phyloP scores from a whole-genome alignment of 2,113 vertebrate species.

The Centropus unirufus region DNA sequence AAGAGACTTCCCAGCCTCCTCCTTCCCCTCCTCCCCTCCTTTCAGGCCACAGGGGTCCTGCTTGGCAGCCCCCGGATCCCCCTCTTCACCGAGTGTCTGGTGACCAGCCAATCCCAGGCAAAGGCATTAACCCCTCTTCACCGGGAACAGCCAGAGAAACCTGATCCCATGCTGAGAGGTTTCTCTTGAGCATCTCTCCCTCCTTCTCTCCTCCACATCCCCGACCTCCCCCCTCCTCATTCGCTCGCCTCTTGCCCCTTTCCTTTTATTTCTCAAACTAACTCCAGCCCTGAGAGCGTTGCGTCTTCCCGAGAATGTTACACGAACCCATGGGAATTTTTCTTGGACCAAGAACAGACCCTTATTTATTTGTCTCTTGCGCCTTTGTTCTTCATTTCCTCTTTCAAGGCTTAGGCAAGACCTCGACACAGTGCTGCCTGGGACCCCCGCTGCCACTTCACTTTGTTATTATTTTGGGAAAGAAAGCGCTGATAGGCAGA shows the following conservation, averaged over 20 bases:
- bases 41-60: constrained; percentile 67
- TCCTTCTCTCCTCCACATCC: not conserved
- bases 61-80: constrained; percentile 53
- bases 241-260: not conserved
- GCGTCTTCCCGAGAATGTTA: not conserved
- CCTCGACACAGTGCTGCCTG: constrained; percentile 4
- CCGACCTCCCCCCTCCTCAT: not conserved
- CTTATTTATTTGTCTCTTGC: constrained; percentile 68
- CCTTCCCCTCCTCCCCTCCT: constrained; percentile 46
- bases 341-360: constrained; percentile 55
- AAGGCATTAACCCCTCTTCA: constrained; percentile 49
- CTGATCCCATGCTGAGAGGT: constrained; percentile 36
- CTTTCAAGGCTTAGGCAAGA: constrained; percentile 56
- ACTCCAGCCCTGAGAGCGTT: constrained; percentile 9
- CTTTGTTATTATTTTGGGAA: constrained; percentile 41
- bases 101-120: constrained; percentile 61
- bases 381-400: constrained; percentile 72
- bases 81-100: constrained; percentile 58
- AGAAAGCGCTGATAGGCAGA: not conserved
- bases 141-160: constrained; percentile 8
- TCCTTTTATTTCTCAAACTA: not conserved
- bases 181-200: constrained; percentile 18
- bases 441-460: constrained; percentile 12
- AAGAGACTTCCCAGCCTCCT: constrained; percentile 26
- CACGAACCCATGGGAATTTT: constrained; percentile 34